Base-by-base conservation (phyloP, 1,140 invertebrate species). In the Cryptotermes secundus region DNA sequence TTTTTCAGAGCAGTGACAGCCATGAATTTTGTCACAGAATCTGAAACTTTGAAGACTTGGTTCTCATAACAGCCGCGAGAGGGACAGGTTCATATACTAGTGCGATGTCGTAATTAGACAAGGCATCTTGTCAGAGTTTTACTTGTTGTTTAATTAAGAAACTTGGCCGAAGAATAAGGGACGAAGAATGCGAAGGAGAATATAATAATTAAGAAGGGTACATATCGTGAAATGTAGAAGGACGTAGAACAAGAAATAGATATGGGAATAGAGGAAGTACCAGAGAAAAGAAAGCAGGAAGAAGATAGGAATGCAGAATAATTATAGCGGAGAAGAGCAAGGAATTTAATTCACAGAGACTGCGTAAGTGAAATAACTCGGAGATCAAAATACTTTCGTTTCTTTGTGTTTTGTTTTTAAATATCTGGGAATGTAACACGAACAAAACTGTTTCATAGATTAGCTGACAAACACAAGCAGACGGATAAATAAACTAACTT, bases 81-180 rank as follows among this genome's bases (percentile, higher is more conserved):
- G n/a, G 31, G 59, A 72, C 59, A 72, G 59, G 19, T 72, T 72
- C 59, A 72, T 72, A 72, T 72, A 31, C 26, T 26, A 31, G n/a
- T 72, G 59, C 31, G 59, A 72, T 72, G 59, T 12, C 26, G 59
- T 72, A 72, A 72, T 72, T 31, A 72, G 26, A 31, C 59, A 72
- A 72, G 59, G 6, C 59, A n/a, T n/a, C 26, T 26, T 72, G 59
- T 72, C 59, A 72, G 16, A 72, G 26, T 72, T 72, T 72, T 72
- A 31, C 59, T 72, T 72, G 26, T 3, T 72, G 59, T 72, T 72
- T 72, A 72, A 72, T 72, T 72, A 72, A 72, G 59, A 72, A 72
- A 72, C 59, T 72, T 72, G n/a, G 59, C 31, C 59, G 31, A 72
- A 72, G 59, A 72, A 2, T 72, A 72, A 31, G 26, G 26, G n/a